Percentiles rank a stretch among this genome's conserved stretches.
phyloP scores from a whole-genome alignment of 2,888 invertebrate genomes.

The Bugula neritina region DNA sequence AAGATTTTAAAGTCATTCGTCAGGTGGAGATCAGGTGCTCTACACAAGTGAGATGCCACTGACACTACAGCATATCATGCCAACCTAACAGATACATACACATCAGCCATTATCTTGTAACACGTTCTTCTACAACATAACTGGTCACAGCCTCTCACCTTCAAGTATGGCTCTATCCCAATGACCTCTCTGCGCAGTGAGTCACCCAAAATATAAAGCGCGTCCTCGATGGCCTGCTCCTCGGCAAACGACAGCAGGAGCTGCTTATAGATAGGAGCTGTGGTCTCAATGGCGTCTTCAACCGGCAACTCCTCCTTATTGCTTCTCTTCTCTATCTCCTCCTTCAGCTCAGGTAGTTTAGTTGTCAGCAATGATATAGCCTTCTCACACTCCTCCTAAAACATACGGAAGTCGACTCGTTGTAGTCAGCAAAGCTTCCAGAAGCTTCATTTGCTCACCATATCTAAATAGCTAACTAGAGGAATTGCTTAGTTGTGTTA shows the following conservation, averaged over 20 bases:
- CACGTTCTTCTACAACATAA: too few species aligned
- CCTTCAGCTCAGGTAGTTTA: slow-evolving; percentile 46
- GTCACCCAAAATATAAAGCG: slow-evolving; percentile 95
- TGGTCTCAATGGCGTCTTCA: slow-evolving; percentile 93
- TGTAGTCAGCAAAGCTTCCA: too few species aligned
- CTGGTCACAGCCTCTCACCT: too few species aligned
- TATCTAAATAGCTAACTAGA: too few species aligned
- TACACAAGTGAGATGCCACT: too few species aligned
- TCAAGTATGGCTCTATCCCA: slow-evolving; percentile 90
- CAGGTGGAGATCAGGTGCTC: too few species aligned
- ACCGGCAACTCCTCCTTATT: slow-evolving; percentile 61
- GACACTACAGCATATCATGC: too few species aligned
- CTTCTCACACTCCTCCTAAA: slow-evolving; percentile 70
- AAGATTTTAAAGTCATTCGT: too few species aligned
- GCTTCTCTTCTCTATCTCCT: slow-evolving; percentile 43
- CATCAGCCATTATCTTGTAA: too few species aligned
- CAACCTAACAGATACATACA: too few species aligned
- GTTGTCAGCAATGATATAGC: slow-evolving; percentile 77
- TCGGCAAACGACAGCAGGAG: slow-evolving; percentile 89
- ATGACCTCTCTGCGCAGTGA: slow-evolving; percentile 84
- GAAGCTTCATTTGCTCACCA: too few species aligned
- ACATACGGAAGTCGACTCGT: slow-evolving; percentile 29
- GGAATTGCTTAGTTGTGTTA: too few species aligned
- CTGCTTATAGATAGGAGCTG: slow-evolving; percentile 90
- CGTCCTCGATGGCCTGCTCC: slow-evolving; percentile 96